These are phyloP conservation scores for Tetragnatha versicolor DNA, from an alignment of 1,140 invertebrate genomes.

Conservation along the genomic window DNA sequence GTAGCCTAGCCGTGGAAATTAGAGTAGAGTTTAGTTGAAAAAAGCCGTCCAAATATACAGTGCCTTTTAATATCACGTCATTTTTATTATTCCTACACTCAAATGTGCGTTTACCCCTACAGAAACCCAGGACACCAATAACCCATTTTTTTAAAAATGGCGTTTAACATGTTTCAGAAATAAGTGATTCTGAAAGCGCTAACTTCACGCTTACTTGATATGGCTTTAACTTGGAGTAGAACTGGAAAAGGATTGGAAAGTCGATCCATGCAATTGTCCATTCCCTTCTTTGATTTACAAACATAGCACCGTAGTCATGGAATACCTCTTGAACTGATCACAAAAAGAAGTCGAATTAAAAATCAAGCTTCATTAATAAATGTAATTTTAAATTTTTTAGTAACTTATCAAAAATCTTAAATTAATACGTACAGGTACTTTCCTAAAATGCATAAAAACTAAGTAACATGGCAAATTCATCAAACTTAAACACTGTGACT, in stretches of 20 bases:
- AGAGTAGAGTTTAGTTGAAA: no score
- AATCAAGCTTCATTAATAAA: not conserved
- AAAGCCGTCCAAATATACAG: no score
- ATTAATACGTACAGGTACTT: not conserved
- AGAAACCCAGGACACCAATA: not conserved
- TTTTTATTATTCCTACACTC: no score
- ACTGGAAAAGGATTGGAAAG: not conserved
- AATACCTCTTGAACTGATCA: not conserved
- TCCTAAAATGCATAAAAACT: not conserved
- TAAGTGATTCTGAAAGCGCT: no score
- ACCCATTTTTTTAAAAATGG: no score
- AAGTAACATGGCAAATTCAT: not conserved
- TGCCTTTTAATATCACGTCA: no score
- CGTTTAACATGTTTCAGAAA: no score
- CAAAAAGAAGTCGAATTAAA: not conserved
- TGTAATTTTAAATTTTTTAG: not conserved
- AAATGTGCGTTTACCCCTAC: no score
- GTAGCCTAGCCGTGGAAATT: no score
- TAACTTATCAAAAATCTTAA: not conserved
- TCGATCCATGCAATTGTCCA: constrained; percentile 27
- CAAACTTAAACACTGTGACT: not conserved
- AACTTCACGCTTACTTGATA: constrained; percentile 4
- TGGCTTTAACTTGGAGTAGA: not conserved
- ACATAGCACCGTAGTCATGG: not conserved
- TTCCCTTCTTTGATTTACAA: not conserved